Conservation (phyloP, 1,140 invertebrate genomes). For the Centruroides vittatus region DNA sequence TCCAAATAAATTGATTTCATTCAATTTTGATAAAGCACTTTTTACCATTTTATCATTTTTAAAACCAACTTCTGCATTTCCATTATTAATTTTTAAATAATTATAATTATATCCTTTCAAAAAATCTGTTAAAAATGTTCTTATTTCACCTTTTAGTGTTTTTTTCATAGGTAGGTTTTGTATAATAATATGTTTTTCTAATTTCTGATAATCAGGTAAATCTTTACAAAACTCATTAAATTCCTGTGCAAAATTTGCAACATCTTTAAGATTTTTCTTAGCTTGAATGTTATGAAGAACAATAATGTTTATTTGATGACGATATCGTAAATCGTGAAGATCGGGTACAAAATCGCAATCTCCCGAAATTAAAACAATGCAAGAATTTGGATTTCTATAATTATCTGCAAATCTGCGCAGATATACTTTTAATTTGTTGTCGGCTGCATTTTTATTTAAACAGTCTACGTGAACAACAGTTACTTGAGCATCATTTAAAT, state of each 20-base stretch:
- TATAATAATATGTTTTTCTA: background rate
- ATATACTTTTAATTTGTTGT: constrained; percentile 13
- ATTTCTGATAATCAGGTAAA: background rate
- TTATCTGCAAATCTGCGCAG: constrained; percentile 12
- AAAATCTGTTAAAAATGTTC: background rate
- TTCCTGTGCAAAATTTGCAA: constrained; percentile 2
- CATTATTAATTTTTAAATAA: background rate
- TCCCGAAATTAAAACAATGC: constrained; percentile 16
- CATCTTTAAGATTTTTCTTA: constrained; percentile 1
- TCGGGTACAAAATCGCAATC: constrained; percentile 17
- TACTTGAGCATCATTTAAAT: constrained; percentile 9
- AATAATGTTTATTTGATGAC: constrained; percentile 6
- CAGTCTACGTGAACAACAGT: constrained; percentile 14
- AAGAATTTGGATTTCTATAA: background rate
- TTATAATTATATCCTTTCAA: constrained; percentile 2
- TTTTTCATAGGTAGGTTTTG: constrained; percentile 5
- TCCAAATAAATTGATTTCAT: constrained; percentile 1
- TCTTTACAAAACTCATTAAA: constrained; percentile 11
- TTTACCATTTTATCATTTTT: background rate
- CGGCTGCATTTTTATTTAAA: constrained; percentile 18
- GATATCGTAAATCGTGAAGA: constrained; percentile 12
- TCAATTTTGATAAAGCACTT: constrained; percentile 2
- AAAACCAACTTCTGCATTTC: background rate
- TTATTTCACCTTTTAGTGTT: background rate
- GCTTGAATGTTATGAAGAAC: constrained; percentile 11